Percentiles rank a stretch among this genome's conserved stretches.
Conservation (phyloP, 2,113 vertebrate species). For the Petromus typicus region DNA sequence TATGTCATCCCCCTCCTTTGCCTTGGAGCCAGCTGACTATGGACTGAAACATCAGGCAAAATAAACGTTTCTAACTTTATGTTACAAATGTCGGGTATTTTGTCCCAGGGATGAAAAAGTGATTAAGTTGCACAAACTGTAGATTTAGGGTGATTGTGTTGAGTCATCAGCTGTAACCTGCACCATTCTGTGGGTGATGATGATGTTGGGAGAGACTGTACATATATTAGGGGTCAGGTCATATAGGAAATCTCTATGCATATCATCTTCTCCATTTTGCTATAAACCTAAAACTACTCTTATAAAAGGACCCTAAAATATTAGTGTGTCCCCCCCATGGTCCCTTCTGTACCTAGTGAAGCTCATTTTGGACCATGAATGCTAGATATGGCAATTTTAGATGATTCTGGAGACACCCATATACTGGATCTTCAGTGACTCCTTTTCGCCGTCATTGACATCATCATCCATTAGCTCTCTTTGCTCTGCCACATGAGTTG, state of each 20-base stretch:
- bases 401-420: background rate
- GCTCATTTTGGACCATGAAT: background rate
- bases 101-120: background rate
- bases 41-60: background rate
- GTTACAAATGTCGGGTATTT: background rate
- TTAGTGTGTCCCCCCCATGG: background rate
- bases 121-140: background rate
- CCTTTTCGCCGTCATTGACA: rapidly evolving
- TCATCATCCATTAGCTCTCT: background rate
- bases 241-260: background rate
- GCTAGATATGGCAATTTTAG: background rate
- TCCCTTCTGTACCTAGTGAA: background rate
- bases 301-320: background rate
- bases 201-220: background rate
- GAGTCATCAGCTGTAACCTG: background rate
- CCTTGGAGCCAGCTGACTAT: background rate
- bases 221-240: no score
- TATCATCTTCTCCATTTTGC: background rate
- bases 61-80: background rate
- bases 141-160: background rate
- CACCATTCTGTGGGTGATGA: no score
- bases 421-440: background rate
- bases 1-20: background rate
- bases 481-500: background rate
- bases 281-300: background rate